Percentiles rank a stretch among this genome's conserved stretches.
phyloP scores from a whole-genome alignment of 2,888 invertebrate species.

The Eutolmus rufibarbis region DNA sequence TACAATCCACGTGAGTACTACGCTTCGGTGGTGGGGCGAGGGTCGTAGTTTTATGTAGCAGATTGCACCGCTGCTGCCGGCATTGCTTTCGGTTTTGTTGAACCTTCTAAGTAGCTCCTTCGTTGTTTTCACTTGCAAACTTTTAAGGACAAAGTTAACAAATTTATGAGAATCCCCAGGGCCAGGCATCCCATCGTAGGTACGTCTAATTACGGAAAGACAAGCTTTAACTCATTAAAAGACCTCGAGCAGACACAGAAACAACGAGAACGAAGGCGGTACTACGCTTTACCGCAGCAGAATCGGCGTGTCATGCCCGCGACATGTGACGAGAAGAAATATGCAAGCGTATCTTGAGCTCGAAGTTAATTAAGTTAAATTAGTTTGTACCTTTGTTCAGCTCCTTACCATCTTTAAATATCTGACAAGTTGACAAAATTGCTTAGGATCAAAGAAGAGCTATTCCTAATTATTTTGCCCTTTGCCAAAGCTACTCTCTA shows the following conservation, averaged over 20 bases:
- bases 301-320: background rate
- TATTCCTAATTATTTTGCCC: background rate
- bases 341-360: background rate
- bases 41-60: background rate
- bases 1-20: background rate
- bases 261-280: background rate
- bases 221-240: background rate
- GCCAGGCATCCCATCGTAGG: background rate
- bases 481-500: background rate
- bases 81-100: background rate
- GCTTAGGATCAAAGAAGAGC: background rate
- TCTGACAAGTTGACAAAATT: background rate
- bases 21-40: too few species aligned
- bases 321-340: background rate
- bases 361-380: background rate
- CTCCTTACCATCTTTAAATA: background rate
- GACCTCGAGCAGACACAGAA: background rate
- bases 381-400: background rate
- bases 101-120: background rate
- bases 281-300: background rate
- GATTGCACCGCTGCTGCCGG: background rate
- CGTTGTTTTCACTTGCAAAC: background rate
- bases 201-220: background rate
- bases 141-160: background rate
- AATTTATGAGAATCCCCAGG: background rate